These are phyloP conservation scores for Syrmaticus mikado DNA, from an alignment of 2,113 vertebrate species.

Conservation along the genomic window DNA sequence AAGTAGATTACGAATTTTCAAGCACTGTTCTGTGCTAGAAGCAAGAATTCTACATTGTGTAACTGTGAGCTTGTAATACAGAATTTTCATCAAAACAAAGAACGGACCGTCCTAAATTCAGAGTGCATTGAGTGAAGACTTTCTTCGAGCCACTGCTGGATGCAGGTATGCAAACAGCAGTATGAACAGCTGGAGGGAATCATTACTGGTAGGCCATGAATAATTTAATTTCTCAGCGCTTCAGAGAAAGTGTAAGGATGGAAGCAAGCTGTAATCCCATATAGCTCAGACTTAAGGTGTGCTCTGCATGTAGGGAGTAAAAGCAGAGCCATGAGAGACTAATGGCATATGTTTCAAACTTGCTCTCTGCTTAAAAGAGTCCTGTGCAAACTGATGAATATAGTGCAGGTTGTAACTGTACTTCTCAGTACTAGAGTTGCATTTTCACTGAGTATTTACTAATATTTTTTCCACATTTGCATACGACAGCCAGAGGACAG, in stretches of 20 bases:
- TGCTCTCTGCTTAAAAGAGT: not conserved
- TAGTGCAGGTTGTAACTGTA: fast-evolving
- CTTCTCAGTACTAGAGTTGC: fast-evolving
- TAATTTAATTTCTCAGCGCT: not conserved
- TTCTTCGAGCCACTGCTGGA: not conserved
- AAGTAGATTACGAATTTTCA: not conserved
- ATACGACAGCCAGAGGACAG: not conserved
- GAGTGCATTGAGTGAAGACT: not conserved
- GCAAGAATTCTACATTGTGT: not conserved
- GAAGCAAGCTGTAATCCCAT: fast-evolving
- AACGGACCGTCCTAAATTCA: not conserved
- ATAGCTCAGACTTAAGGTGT: fast-evolving
- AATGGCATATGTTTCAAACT: too few relatives aligned
- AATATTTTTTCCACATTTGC: not conserved
- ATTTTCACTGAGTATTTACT: not conserved
- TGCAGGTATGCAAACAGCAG: not conserved
- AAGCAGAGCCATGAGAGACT: not conserved
- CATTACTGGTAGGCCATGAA: fast-evolving
- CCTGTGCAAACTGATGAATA: not conserved
- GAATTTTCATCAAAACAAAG: not conserved
- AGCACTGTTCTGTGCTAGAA: not conserved
- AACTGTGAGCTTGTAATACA: not conserved
- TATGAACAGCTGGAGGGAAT: not conserved
- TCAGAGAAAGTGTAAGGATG: not conserved
- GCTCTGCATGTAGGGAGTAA: not conserved